Conservation (phyloP, 1,140 invertebrate species). For the Lucilia sericata region DNA sequence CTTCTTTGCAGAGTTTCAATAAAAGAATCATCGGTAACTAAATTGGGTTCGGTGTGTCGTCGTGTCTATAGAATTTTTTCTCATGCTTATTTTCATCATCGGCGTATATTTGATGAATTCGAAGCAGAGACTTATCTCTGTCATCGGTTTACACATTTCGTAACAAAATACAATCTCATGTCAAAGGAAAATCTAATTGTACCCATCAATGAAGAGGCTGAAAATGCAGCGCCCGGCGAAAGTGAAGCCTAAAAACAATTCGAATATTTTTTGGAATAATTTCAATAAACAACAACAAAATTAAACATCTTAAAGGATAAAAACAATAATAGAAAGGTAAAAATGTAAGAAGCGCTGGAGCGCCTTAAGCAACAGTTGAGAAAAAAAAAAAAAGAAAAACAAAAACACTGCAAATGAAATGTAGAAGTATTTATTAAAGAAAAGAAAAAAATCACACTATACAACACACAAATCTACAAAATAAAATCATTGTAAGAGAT, state of each 20-base stretch:
- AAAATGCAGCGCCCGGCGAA: slow-evolving; percentile 74
- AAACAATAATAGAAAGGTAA: background rate
- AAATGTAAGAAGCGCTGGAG: background rate
- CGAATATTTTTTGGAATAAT: background rate
- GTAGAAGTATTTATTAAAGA: background rate
- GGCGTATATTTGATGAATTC: slow-evolving; percentile 97
- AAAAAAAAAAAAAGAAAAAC: background rate
- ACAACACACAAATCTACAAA: slow-evolving; percentile 12
- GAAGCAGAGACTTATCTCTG: slow-evolving; percentile 96
- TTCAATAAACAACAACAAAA: background rate
- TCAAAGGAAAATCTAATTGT: slow-evolving; percentile 98
- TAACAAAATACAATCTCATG: slow-evolving; percentile 98
- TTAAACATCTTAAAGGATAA: background rate
- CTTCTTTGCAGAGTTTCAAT: slow-evolving; percentile 88
- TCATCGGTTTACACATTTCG: slow-evolving; percentile 96
- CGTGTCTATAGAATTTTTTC: slow-evolving; percentile 99
- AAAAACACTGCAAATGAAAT: slow-evolving; percentile 14
- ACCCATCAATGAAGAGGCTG: slow-evolving; percentile 77
- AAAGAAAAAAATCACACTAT: background rate
- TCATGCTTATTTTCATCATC: slow-evolving; percentile 99
- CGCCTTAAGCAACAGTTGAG: slow-evolving; percentile 5
- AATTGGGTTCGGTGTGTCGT: slow-evolving; percentile 97
- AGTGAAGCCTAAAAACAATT: slow-evolving; percentile 71
- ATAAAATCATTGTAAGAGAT: slow-evolving; percentile 24
- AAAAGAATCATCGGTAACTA: slow-evolving; percentile 98